Evolutionary conservation across 2,113 vertebrate genomes (phyloP).

Genomic region (Hystrix cristata): DNA sequence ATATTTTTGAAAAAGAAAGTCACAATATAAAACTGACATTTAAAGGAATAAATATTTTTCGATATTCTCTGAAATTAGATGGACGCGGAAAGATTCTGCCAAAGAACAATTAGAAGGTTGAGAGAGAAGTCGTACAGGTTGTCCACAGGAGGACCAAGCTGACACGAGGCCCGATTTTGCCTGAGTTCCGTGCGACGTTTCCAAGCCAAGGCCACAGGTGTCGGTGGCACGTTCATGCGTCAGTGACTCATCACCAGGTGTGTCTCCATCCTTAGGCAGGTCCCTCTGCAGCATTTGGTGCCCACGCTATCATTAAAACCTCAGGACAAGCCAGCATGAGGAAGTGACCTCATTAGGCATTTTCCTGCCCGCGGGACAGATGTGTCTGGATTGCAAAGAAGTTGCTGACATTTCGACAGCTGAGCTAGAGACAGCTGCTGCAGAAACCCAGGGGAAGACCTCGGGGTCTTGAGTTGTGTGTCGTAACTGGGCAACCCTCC

Average conservation of each 20-base stretch:
- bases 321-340: neutral
- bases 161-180: neutral
- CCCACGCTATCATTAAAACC: neutral
- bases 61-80: neutral
- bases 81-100: neutral
- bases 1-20: neutral
- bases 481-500: constrained; percentile 59
- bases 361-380: constrained; percentile 42
- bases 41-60: neutral
- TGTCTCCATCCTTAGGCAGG: neutral
- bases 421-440: constrained; percentile 59
- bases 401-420: constrained; percentile 31
- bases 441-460: constrained; percentile 39
- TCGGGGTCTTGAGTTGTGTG: neutral
- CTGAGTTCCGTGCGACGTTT: neutral
- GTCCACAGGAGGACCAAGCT: neutral
- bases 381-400: constrained; percentile 63
- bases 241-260: neutral
- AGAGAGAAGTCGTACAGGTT: neutral
- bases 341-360: constrained; percentile 46
- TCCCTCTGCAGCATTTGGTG: neutral
- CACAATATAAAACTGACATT: neutral
- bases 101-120: neutral
- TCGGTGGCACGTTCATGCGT: neutral
- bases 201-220: neutral